Evolutionary conservation across 2,888 invertebrate species (phyloP), one percentile per base, ranked within the genome.

Genomic region (Boloria selene): DNA sequence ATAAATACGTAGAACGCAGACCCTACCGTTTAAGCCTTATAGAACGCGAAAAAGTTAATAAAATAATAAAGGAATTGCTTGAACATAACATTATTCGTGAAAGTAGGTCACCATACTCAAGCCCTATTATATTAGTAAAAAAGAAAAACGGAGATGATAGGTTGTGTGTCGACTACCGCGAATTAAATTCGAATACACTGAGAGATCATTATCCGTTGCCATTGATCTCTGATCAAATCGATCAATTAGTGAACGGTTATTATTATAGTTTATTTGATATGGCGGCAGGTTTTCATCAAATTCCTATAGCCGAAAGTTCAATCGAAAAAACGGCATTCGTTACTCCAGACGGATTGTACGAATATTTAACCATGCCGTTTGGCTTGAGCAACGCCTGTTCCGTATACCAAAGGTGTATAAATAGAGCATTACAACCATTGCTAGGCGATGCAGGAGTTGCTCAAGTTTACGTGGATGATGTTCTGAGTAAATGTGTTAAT

Each of bases 401-500:
- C 0, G 77, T 79, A 1, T 75, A 73, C 44, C 75, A 77, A 50
- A 45, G 74, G 0, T 69, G 70, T 22, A 77, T 75, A 0, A 77
- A 75, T 18, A 49, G 63, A 31, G 68, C 68, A 3, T 44, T 69
- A 0, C 6, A 3, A 1, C 22, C 59, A 10, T 38, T 68, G 2
- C 16, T 69, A 3, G 64, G 56, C 0, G 16, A 13, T 45, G 51
- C 22, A 51, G 22, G 22, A 22, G 22, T 22, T 22, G 71, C 69
- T 4, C 74, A 74, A 10, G 77, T 78, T 0, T 79, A 80, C 38
- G 62, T 79, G 0, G 79, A 79, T 70, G 79, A 79, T 38, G 78
- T 79, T 0, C 13, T 79, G 0, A 62, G 52, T 5, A 77, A 76
- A 63, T 71, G 73, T 45, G 13, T n/a, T 0, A 51, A 72, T 26